Evolutionary conservation across 2,888 invertebrate genomes (phyloP).

Genomic region (Drosophila multiciliata): DNA sequence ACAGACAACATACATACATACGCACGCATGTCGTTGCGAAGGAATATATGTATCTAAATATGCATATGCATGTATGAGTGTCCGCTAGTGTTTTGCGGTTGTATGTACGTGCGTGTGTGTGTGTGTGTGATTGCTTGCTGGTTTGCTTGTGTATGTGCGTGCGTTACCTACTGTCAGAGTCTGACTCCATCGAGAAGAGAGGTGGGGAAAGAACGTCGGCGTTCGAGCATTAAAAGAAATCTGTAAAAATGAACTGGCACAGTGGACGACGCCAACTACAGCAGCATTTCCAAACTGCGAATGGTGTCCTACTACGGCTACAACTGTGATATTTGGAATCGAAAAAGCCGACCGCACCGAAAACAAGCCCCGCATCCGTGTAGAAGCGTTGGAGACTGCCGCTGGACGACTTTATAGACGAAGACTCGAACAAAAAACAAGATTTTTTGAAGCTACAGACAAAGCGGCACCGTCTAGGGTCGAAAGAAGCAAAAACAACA

Average conservation of each 20-base stretch:
- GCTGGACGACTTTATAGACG: conserved; percentile 40
- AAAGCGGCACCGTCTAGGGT: conserved; percentile 63
- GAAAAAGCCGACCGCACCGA: conserved; percentile 58
- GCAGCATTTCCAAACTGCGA: conserved; percentile 51
- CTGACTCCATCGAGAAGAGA: conserved; percentile 43
- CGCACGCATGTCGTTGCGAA: conserved; percentile 68
- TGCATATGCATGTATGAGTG: conserved; percentile 55
- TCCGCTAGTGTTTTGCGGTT: conserved; percentile 60
- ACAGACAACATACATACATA: conserved; percentile 37
- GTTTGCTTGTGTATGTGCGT: conserved; percentile 38
- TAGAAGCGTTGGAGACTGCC: conserved; percentile 34
- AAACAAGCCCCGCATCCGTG: conserved; percentile 43
- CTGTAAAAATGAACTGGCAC: conserved; percentile 66
- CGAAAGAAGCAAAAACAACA: conserved; percentile 45
- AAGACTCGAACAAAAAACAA: conserved; percentile 36
- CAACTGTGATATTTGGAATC: conserved; percentile 70
- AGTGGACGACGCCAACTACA: conserved; percentile 49
- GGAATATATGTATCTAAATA: conserved; percentile 73
- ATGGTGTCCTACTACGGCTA: conserved; percentile 59
- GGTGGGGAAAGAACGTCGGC: conserved; percentile 52
- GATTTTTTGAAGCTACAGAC: conserved; percentile 51
- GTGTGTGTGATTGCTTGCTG: conserved; percentile 11
- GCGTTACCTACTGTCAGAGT: conserved; percentile 62
- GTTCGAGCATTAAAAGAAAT: conserved; percentile 64
- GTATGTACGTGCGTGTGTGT: conserved; percentile 24